Evolutionary conservation across 2,797 vertebrate genomes (phyloP), one percentile per base, ranked within the genome.

Genomic region (Phoeniculus purpureus): DNA sequence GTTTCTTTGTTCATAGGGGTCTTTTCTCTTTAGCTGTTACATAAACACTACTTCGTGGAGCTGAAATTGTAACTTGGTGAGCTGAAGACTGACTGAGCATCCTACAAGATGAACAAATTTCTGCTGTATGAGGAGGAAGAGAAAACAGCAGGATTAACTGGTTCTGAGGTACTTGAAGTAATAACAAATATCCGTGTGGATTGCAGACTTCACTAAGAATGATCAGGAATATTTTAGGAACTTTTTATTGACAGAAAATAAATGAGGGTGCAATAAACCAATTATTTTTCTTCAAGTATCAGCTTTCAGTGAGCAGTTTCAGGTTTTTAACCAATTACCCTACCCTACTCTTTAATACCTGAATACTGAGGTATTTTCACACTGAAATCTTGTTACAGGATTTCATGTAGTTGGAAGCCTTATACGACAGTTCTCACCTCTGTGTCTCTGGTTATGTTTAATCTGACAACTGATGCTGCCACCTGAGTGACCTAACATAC

Each of bases 41-140:
- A 85, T 95, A 95, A 95, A 94, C 91, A 95, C 47, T 65, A 21
- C 65, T 91, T 65, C 1, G 7, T 74, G 72, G 47, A 93, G 51
- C 71, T 85, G 80, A 92, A 95, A 77, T 51, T 82, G 22, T 74
- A 92, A 90, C 83, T 90, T 90, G 74, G 78, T 86, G 89, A 94
- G 89, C 83, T 83, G 81, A 91, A 68, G 72, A 60, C 47, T 77
- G 72, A 60, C 47, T 77, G 81, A 90, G 61, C 85, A 93, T 95
- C 95, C 91, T 92, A 88, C 0, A 74, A 96, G 94, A 94, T 94
- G 89, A 93, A 94, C 87, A 95, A 95, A 96, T 95, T 85, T 95
- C 75, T 95, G 92, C 95, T 94, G 93, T 96, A 95, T 95, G 94
- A 90, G 89, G 68, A 95, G 85, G 85, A 95, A 95, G 91, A 90